Evolutionary conservation across 2,113 vertebrate species (phyloP).

Genomic region (Oreotrochilus melanogaster): DNA sequence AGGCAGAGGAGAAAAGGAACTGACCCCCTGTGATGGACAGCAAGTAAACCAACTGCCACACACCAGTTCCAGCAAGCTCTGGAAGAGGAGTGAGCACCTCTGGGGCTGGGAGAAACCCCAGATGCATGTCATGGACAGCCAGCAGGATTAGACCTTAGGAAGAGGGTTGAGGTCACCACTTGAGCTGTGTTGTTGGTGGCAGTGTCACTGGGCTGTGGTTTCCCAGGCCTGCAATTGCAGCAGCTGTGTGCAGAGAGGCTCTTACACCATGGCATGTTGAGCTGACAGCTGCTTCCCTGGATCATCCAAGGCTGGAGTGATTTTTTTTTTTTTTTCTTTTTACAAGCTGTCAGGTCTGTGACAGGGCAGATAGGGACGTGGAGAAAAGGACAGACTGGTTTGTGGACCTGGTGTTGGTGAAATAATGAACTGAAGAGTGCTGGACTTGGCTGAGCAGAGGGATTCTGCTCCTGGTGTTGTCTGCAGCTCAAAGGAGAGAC

Average conservation of each 20-base stretch:
- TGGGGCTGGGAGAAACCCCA: background rate
- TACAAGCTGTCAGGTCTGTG: background rate
- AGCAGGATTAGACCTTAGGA: background rate
- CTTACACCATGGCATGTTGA: background rate
- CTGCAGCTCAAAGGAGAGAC: background rate
- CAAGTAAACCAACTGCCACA: background rate
- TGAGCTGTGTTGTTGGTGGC: background rate
- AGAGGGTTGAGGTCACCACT: background rate
- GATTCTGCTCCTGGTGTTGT: background rate
- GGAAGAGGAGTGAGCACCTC: background rate
- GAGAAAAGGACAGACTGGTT: background rate
- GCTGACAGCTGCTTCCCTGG: background rate
- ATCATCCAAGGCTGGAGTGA: background rate
- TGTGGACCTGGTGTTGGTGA: background rate
- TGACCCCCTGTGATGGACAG: background rate
- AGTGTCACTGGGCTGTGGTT: background rate
- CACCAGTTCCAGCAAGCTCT: background rate
- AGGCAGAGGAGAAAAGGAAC: background rate
- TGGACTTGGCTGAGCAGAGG: background rate
- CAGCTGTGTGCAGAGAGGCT: background rate
- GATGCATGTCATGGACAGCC: rapidly evolving
- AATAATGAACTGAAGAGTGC: rapidly evolving
- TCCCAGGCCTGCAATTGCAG: background rate
- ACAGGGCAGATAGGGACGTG: background rate
- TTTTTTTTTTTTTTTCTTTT: background rate